A percentile compares a stretch with the other conserved stretches of the same genome.
These are phyloP conservation scores for Sterrhoptilus dennistouni DNA, from an alignment of 2,113 vertebrate genomes.

Conservation along the genomic window DNA sequence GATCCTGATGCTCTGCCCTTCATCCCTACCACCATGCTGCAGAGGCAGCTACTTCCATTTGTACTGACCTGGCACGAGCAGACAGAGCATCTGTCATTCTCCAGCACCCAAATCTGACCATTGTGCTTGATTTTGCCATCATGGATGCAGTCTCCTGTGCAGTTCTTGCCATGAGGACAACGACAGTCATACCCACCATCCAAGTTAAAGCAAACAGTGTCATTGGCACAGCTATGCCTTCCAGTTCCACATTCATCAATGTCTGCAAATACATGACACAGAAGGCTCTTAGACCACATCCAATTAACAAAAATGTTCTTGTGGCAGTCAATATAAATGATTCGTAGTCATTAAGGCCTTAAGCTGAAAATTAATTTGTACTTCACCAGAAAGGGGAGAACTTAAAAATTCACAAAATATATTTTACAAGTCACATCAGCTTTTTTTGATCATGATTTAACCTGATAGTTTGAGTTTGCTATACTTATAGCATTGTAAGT, in stretches of 20 bases:
- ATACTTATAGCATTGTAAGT: background rate
- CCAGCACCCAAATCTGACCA: conserved; percentile 97
- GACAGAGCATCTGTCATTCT: conserved; percentile 94
- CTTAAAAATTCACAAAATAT: background rate
- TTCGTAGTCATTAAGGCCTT: conserved; percentile 6
- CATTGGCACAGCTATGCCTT: conserved; percentile 94
- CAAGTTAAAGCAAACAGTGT: conserved; percentile 98
- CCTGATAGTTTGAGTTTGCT: background rate
- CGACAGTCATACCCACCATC: conserved; percentile 97
- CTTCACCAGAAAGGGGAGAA: background rate
- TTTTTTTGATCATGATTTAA: background rate
- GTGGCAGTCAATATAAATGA: background rate
- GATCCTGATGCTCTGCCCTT: background rate
- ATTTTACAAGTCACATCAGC: background rate
- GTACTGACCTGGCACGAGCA: conserved; percentile 92
- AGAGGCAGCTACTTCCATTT: background rate
- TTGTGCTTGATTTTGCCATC: conserved; percentile 93
- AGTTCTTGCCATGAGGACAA: conserved; percentile 97
- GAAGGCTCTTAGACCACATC: conserved; percentile 9
- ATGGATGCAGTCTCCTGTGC: conserved; percentile 94
- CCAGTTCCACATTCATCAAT: conserved; percentile 95
- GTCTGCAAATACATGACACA: conserved; percentile 76
- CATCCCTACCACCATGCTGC: background rate
- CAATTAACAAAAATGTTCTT: conserved; percentile 13
- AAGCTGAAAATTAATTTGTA: conserved; percentile 31